phyloP scores from a whole-genome alignment of 2,888 invertebrate genomes.

The Leptopilina drosophilae region DNA sequence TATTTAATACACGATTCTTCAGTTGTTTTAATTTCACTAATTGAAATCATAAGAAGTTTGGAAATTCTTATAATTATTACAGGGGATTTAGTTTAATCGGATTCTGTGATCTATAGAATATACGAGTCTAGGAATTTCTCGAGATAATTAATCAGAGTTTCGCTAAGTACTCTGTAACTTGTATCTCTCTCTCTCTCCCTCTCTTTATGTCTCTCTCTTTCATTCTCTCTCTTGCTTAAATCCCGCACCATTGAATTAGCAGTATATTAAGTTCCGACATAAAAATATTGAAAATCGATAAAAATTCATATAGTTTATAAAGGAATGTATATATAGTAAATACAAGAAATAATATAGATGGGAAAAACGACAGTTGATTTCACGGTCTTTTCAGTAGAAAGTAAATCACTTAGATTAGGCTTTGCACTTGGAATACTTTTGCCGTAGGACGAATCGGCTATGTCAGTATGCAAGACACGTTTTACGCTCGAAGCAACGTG shows the following conservation, averaged over 20 bases:
- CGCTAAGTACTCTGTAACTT: conserved; percentile 1
- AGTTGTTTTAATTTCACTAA: neutral
- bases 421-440: conserved; percentile 39
- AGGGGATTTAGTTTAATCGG: neutral
- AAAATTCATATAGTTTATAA: neutral
- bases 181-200: neutral
- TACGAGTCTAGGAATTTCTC: neutral
- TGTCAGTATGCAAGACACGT: conserved; percentile 39
- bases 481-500: conserved; percentile 15
- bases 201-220: too few species aligned
- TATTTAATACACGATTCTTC: neutral
- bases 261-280: neutral
- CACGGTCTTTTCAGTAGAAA: conserved; percentile 33
- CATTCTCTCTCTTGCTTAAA: neutral
- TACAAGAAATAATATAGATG: neutral
- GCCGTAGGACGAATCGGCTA: conserved; percentile 33
- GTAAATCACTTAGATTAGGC: conserved; percentile 31
- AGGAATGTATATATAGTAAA: neutral
- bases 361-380: conserved; percentile 30
- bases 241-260: neutral
- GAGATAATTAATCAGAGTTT: conserved; percentile 14
- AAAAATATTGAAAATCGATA: neutral
- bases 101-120: conserved; percentile 4
- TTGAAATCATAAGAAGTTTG: neutral
- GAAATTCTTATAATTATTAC: conserved; percentile 6